phyloP scores from a whole-genome alignment of 2,797 vertebrate species.

The Rhadinocentrus ornatus region DNA sequence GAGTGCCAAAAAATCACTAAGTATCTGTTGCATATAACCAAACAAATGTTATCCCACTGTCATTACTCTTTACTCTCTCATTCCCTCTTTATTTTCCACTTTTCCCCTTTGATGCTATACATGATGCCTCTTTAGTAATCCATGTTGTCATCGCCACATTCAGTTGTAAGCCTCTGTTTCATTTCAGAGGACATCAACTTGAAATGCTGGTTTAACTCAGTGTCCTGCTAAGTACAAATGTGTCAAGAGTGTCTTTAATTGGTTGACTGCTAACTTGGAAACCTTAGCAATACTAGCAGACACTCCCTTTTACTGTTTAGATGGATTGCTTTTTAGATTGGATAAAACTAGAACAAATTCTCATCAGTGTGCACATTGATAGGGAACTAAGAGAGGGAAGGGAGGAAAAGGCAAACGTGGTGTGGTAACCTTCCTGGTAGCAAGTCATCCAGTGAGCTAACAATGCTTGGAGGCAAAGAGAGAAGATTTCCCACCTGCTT shows the following conservation, averaged over 20 bases:
- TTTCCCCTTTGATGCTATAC: slow-evolving; percentile 3
- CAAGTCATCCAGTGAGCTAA: slow-evolving; percentile 43
- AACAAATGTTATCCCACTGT: background rate
- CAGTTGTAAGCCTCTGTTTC: slow-evolving; percentile 49
- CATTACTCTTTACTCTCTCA: slow-evolving; percentile 5
- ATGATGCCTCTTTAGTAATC: slow-evolving; percentile 39
- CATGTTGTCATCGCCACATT: slow-evolving; percentile 58
- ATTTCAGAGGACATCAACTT: slow-evolving; percentile 56
- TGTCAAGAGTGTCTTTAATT: slow-evolving; percentile 43
- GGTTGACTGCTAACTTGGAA: slow-evolving; percentile 27
- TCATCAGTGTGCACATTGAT: background rate
- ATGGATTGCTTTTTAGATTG: slow-evolving; percentile 13
- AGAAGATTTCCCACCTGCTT: slow-evolving; percentile 54
- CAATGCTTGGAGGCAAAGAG: slow-evolving; percentile 61
- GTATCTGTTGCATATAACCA: slow-evolving; percentile 2
- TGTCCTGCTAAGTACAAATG: slow-evolving; percentile 48
- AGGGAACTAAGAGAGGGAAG: background rate
- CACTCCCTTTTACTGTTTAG: slow-evolving; percentile 14
- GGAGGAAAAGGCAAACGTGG: slow-evolving; percentile 21
- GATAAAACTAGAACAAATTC: background rate
- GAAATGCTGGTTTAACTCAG: slow-evolving; percentile 61
- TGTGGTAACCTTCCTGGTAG: slow-evolving; percentile 54
- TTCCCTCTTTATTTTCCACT: background rate
- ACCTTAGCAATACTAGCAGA: slow-evolving; percentile 22
- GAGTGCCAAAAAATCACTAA: background rate